These are phyloP conservation scores for Sprattus sprattus DNA, from an alignment of 2,113 vertebrate species.

Conservation along the genomic window DNA sequence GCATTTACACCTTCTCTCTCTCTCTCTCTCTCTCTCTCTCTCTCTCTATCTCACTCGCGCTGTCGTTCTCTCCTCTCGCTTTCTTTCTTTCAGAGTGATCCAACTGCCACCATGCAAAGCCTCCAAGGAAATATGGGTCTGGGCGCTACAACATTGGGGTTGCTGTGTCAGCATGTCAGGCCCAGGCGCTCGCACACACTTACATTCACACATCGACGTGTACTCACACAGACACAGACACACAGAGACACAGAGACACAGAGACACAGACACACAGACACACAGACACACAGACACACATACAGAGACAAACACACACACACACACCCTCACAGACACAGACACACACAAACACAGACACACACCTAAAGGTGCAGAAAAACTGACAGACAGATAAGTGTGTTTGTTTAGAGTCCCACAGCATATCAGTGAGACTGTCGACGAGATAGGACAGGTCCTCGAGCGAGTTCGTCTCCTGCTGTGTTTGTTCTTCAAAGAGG, in stretches of 20 bases:
- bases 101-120: neutral
- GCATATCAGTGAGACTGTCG: neutral
- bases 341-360: too few relatives aligned
- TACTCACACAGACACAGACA: neutral
- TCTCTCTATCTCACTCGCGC: neutral
- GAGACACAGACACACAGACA: neutral
- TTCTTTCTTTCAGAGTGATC: neutral
- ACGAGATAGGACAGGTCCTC: neutral
- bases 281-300: too few relatives aligned
- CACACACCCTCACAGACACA: too few relatives aligned
- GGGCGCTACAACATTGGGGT: neutral
- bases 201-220: neutral
- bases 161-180: neutral
- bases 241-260: neutral
- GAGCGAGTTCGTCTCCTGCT: neutral
- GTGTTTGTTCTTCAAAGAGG: neutral
- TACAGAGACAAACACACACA: too few relatives aligned
- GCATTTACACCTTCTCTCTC: neutral
- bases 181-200: neutral
- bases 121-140: neutral
- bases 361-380: neutral
- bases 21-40: neutral
- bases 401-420: neutral
- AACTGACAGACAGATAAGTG: neutral
- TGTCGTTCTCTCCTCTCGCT: neutral